Base-by-base conservation (phyloP, 1,140 invertebrate species). In the Pseudomyrmex pallidus region DNA sequence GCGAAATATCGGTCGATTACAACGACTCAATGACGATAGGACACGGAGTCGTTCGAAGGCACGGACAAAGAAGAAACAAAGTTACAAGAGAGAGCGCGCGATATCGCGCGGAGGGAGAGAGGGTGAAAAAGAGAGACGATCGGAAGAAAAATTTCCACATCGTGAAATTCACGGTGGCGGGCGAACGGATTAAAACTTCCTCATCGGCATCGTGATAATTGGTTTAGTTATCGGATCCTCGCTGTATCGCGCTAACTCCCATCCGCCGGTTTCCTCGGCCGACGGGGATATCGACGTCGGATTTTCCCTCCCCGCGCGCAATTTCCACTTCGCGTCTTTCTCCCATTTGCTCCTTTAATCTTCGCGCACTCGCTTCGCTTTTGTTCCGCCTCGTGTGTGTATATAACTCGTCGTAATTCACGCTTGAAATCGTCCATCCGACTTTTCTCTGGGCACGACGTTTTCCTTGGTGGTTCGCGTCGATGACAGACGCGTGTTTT, bases 161-260 rank as follows among this genome's bases (percentile, higher is more conserved):
- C 44, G 70, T 62, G 62, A 68, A 82, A 59, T 74, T 52, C 74
- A 67, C 61, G 62, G 83, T 56, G 62, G n/a, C 22, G 70, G 54
- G 64, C 74, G 76, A 78, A 73, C 76, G 90, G 88, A 91, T 91
- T 91, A 91, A 92, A 92, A 91, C 89, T 92, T 92, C 91, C 74
- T 88, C 86, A 91, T 92, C 78, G 86, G 83, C 70, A 88, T 74
- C 54, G 64, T 74, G 84, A 90, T 92, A 92, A 92, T 92, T 92
- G 90, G 88, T 91, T 92, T 91, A 92, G 91, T 92, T 92, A 92
- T 92, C 91, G 90, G 87, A 92, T 89, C 88, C 73, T 77, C 86
- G n/a, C 44, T 88, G 85, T 88, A 90, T 89, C 86, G 85, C 86
- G 85, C 84, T 70, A 91, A 90, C 74, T 90, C 84, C 68, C 35